Base-by-base conservation (phyloP, 2,113 vertebrate genomes). In the Podarcis muralis region DNA sequence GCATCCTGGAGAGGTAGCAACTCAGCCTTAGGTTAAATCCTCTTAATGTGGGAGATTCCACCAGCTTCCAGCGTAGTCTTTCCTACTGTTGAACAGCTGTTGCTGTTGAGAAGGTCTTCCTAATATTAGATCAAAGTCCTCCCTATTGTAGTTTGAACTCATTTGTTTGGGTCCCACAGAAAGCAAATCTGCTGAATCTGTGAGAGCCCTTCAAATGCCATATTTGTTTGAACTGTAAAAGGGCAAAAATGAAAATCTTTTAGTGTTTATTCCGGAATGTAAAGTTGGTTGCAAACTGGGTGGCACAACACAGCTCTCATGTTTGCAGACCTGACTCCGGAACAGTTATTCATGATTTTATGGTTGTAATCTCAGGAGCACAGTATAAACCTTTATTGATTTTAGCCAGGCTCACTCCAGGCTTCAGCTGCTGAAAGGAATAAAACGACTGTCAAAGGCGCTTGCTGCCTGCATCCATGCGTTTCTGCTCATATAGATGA, bases 371-470 rank as follows among this genome's bases (percentile, higher is more conserved):
- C 62, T 37, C 62, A 78, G 8, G 4, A 78, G n/a, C 13, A 37
- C 53, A 62, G 1, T 20, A 30, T 72, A 59, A 59, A 16, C 84
- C 76, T 82, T n/a, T n/a, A 15, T 53, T 93, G 87, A 1, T 82
- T 91, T 89, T 43, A 23, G n/a, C 18, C 66, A 82, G 87, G 72
- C 79, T 30, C 84, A 85, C 86, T 85, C 88, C 48, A 91, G 40
- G 81, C 93, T 91, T 71, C 90, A 85, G 88, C 82, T 72, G 78
- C 65, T 40, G 40, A 30, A 18, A 86, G 75, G 76, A 78, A 89
- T 82, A 62, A 27, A 68, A 69, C 43, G 16, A 53, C 77, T 23
- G 43, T 48, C 62, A 48, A 86, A 86, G 62, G 40, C 22, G 11
- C 35, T 72, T 53, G 40, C 3, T 16, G 5, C 35, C 59, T 66